These are phyloP conservation scores for Cancer borealis DNA, from an alignment of 2,888 invertebrate species.

Conservation along the genomic window DNA sequence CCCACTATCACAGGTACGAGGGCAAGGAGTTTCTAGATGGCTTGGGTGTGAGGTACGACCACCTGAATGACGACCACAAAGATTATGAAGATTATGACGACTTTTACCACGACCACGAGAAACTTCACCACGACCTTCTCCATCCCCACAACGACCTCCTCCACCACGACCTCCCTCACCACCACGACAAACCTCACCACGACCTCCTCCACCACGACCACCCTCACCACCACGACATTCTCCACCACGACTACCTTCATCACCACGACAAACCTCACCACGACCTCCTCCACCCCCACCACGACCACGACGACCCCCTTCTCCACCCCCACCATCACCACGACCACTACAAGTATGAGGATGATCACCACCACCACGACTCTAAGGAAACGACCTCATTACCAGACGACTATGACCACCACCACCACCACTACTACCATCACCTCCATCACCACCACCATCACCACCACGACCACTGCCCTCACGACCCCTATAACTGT, in stretches of 20 bases:
- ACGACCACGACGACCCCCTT: background rate
- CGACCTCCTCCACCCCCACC: background rate
- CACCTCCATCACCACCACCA: background rate
- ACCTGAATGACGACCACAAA: background rate
- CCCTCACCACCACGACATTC: background rate
- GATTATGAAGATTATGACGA: background rate
- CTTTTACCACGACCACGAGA: background rate
- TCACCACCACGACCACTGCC: slow-evolving; percentile 31
- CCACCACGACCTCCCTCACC: background rate
- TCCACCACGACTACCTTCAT: background rate
- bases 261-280: background rate
- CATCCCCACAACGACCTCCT: background rate
- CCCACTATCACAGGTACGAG: slow-evolving; percentile 60
- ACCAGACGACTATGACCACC: background rate
- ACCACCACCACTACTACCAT: slow-evolving; percentile 9
- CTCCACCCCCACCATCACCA: background rate
- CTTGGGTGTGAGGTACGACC: too few species aligned
- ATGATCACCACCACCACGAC: background rate
- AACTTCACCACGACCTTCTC: background rate
- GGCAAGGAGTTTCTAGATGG: background rate
- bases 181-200: background rate
- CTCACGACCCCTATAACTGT: slow-evolving; percentile 36
- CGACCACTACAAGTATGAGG: background rate
- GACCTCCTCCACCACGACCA: background rate
- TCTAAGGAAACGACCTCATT: slow-evolving; percentile 26